Base-by-base conservation (phyloP, 2,797 vertebrate species). In the Gadopsis bispinosus region DNA sequence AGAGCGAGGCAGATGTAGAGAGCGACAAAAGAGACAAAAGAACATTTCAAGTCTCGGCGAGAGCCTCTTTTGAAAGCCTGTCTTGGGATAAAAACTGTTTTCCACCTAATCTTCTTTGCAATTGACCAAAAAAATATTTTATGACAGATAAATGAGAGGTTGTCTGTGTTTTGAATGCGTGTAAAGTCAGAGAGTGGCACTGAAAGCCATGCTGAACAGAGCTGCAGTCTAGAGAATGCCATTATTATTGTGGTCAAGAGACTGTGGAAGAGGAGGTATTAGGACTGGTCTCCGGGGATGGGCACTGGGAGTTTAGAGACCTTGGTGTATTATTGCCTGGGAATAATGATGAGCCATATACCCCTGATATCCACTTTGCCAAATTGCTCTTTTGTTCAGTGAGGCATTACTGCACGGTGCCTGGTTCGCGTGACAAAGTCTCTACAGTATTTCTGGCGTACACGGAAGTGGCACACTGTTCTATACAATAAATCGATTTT, bases 181-280 rank as follows among this genome's bases (percentile, higher is more conserved):
- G 37, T 9, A 51, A 43, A 63, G 69, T 71, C 54, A 67, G 37
- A 65, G 76, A 65, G 64, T 29, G 60, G 53, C 77, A 56, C 33
- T 59, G 43, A 71, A 78, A 93, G 77, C 86, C 64, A 71, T 69
- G 89, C 78, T 80, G 71, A 72, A 77, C 41, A 73, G 78, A 77
- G 80, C 83, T 63, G 58, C 75, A 88, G 84, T 74, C 87, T 81
- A 53, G 70, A 85, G 81, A 89, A 78, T 54, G 64, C 77, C 87
- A 91, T 93, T 91, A 92, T 92, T 91, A 93, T 86, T 80, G 89
- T 90, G 92, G 92, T 90, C 84, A 90, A 73, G 89, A 80, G 91
- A 88, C 92, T 88, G 86, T 91, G 91, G 91, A 91, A 86, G 88
- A 91, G 84, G 73, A 89, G 80, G 81, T 83, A 92, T 93, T 92